These are phyloP conservation scores for Cinara cedri DNA, from an alignment of 2,888 invertebrate genomes.

Conservation along the genomic window DNA sequence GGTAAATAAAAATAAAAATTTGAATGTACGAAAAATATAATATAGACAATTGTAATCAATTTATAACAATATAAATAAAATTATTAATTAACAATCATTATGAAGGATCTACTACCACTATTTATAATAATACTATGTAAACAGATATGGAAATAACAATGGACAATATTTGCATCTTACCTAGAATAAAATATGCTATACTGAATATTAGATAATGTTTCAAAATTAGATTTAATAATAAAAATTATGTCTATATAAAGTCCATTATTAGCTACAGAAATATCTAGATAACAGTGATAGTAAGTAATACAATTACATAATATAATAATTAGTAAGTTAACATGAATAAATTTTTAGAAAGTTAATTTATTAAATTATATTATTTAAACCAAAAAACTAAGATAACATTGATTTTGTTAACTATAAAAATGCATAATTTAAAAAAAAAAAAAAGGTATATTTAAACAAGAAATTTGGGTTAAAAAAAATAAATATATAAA, in stretches of 20 bases:
- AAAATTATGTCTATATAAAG: not conserved
- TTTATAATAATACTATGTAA: constrained; percentile 24
- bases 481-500: too few relatives aligned
- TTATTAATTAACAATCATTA: constrained; percentile 20
- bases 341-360: not conserved
- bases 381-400: constrained; percentile 5
- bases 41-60: not conserved
- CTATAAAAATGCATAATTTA: not conserved
- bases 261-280: not conserved
- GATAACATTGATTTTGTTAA: not conserved
- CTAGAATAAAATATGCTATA: constrained; percentile 17
- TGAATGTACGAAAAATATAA: not conserved
- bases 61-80: constrained; percentile 30
- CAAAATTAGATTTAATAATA: constrained; percentile 1
- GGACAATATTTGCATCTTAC: not conserved
- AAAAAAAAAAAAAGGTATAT: not conserved
- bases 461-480: not conserved
- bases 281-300: not conserved
- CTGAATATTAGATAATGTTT: not conserved
- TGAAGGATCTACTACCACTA: constrained; percentile 4
- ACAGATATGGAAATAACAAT: constrained; percentile 29
- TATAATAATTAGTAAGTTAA: not conserved
- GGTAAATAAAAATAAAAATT: not conserved
- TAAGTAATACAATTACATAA: too few relatives aligned
- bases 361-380: not conserved